Conservation (phyloP, 2,113 vertebrate species). For the Polypterus senegalus region DNA sequence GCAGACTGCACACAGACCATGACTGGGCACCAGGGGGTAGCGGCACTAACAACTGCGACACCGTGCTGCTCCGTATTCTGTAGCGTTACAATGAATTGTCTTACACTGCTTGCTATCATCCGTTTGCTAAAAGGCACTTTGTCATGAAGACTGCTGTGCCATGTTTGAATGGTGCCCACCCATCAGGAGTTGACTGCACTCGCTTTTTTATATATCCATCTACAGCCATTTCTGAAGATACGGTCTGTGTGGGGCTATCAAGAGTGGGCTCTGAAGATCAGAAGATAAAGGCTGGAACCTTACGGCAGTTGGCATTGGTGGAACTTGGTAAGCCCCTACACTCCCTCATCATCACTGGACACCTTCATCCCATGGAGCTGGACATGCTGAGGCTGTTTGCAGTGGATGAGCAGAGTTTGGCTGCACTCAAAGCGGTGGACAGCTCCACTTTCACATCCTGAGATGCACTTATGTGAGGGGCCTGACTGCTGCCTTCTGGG, state of each 20-base stretch:
- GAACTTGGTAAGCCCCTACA: slow-evolving; percentile 77
- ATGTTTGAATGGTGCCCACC: no score
- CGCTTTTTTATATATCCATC: no score
- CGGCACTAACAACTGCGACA: no score
- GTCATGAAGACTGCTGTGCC: no score
- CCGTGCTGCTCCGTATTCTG: no score
- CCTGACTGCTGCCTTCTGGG: no score
- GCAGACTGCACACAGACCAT: no score
- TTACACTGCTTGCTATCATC: no score
- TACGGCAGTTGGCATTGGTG: slow-evolving; percentile 63
- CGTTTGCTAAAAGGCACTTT: no score
- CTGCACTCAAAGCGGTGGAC: slow-evolving; percentile 32
- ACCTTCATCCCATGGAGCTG: slow-evolving; percentile 78
- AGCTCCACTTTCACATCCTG: slow-evolving; percentile 49
- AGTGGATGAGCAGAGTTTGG: slow-evolving; percentile 36
- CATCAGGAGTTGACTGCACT: no score
- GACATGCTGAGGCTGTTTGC: slow-evolving; percentile 79
- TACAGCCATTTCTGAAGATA: slow-evolving; percentile 46
- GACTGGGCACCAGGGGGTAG: no score
- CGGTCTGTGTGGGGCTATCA: slow-evolving; percentile 57
- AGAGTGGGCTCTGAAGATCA: slow-evolving; percentile 77
- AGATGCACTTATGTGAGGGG: not conserved
- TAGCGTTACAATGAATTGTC: no score
- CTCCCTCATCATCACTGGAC: slow-evolving; percentile 72
- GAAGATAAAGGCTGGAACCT: slow-evolving; percentile 53